phyloP scores from a whole-genome alignment of 2,888 invertebrate species.

The Drosophila recens region DNA sequence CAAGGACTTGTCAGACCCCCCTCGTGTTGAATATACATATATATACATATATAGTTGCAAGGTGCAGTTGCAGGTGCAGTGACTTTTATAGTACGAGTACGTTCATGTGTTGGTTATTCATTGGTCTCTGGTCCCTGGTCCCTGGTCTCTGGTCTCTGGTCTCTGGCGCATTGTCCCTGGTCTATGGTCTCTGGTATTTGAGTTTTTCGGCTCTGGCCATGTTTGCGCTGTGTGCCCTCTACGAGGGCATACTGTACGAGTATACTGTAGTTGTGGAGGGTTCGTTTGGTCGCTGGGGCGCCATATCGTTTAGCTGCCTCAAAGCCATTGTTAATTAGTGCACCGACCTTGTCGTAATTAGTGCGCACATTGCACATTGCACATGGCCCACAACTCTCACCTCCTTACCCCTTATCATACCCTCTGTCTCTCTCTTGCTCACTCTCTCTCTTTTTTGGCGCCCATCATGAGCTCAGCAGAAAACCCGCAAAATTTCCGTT shows the following conservation, averaged over 20 bases:
- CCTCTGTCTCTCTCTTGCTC: too few species aligned
- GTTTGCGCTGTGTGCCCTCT: conserved; percentile 24
- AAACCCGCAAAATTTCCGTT: conserved; percentile 54
- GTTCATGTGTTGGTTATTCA: conserved; percentile 9
- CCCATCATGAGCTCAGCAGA: conserved; percentile 10
- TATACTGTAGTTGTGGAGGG: conserved; percentile 2
- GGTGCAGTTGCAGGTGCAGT: conserved; percentile 10
- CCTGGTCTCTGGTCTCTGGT: neutral
- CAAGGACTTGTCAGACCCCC: neutral
- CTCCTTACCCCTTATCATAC: too few species aligned
- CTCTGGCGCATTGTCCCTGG: neutral
- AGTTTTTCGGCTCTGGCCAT: conserved; percentile 15
- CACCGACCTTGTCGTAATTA: conserved; percentile 78
- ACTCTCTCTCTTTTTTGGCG: neutral
- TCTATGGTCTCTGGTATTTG: conserved; percentile 11
- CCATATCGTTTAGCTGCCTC: conserved; percentile 72
- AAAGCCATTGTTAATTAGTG: conserved; percentile 79
- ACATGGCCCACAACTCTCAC: conserved; percentile 6
- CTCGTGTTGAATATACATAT: neutral
- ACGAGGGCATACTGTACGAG: neutral
- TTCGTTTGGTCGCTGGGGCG: conserved; percentile 28
- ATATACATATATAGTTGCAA: conserved; percentile 2
- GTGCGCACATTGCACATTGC: conserved; percentile 66
- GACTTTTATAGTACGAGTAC: conserved; percentile 19
- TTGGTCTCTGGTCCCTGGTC: conserved; percentile 9